Base-by-base conservation (phyloP, 2,113 vertebrate species). In the Hyaena hyaena region DNA sequence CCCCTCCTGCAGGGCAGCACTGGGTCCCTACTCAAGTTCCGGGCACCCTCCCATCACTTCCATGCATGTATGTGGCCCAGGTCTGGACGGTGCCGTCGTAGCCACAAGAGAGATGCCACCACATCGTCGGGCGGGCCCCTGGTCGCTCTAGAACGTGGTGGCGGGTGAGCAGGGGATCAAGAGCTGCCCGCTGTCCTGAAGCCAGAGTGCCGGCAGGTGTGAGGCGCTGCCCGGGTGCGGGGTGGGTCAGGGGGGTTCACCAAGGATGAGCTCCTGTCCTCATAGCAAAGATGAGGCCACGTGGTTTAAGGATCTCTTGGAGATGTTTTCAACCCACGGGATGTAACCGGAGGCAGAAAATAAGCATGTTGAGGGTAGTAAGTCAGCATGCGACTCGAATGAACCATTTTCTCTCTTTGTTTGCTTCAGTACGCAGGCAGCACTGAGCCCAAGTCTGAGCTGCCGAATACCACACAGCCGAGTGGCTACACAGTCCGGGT, bases 61-160 rank as follows among this genome's bases (percentile, higher is more conserved):
- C 5, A 0, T 0, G 5, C 5, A 0, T 12, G 2, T 14, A 4
- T n/a, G 16, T n/a, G 63, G 48, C 61, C 74, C 1, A 0, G 26
- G 35, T 61, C 65, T 45, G 26, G 31, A 11, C 14, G 71, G 50
- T 43, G 11, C 68, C 5, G 2, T 61, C n/a, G 0, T 17, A 68
- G 71, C 58, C 11, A 4, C 11, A 4, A 33, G 69, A 23, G 45
- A 53, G 71, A 9, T 4, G 58, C 53, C 10, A 21, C 35, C 71
- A n/a, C 53, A n/a, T 65, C 63, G 35, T 28, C 7, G 19, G 82
- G 50, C 66, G 2, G 39, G 69, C 88, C 71, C 6, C 21, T 21
- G 7, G 6, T 28, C 21, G 16, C n/a, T 10, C 81, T 55, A 48
- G 61, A 48, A 26, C 0, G 5, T 10, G 50, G 31, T 45, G 1